Evolutionary conservation across 2,797 vertebrate species (phyloP).

Genomic region (Sebastes minor): DNA sequence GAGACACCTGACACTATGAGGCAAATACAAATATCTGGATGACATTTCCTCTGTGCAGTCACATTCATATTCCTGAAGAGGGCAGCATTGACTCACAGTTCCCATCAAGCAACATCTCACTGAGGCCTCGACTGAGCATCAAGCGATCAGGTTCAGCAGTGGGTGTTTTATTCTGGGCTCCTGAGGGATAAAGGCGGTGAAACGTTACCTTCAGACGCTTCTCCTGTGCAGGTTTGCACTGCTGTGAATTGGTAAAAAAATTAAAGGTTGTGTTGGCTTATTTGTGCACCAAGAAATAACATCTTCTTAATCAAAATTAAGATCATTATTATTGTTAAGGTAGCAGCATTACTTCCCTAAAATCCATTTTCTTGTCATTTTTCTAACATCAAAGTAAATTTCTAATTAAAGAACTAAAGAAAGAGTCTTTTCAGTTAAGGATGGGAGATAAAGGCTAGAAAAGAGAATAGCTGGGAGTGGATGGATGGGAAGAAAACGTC

Average conservation of each 20-base stretch:
- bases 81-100: slow-evolving; percentile 76
- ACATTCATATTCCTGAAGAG: slow-evolving; percentile 64
- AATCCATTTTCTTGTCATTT: neutral
- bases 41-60: neutral
- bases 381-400: neutral
- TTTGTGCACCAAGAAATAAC: neutral
- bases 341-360: neutral
- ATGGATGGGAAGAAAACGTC: slow-evolving; percentile 38
- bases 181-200: neutral
- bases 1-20: neutral
- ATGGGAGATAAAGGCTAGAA: neutral
- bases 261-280: neutral
- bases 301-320: neutral
- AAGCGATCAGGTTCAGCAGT: neutral
- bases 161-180: slow-evolving; percentile 17
- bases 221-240: neutral
- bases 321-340: neutral
- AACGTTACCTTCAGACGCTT: neutral
- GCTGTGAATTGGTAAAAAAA: neutral
- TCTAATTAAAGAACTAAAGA: neutral
- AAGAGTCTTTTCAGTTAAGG: neutral
- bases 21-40: neutral
- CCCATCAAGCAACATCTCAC: neutral
- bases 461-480: neutral
- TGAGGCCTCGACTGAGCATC: slow-evolving; percentile 12